These are phyloP conservation scores for Nasonia giraulti DNA, from an alignment of 1,140 invertebrate species.

Conservation along the genomic window DNA sequence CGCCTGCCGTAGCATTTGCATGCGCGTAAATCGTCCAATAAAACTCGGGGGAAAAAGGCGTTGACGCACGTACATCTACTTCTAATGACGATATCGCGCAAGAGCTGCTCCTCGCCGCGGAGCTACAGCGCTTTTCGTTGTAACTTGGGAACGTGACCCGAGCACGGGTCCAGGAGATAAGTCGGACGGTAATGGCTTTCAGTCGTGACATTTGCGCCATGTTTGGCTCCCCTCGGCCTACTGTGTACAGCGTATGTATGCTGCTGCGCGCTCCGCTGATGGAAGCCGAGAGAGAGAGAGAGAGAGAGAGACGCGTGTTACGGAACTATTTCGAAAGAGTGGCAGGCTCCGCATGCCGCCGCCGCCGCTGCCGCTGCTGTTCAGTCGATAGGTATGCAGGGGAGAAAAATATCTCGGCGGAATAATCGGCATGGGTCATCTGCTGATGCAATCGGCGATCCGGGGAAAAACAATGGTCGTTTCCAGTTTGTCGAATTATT, in stretches of 20 bases:
- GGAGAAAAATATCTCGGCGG: too few species aligned
- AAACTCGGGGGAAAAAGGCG: neutral
- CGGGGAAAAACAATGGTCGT: too few species aligned
- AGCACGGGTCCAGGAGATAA: constrained; percentile 47
- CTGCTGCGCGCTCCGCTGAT: neutral
- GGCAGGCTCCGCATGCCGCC: neutral
- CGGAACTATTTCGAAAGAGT: constrained; percentile 44
- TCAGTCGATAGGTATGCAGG: neutral
- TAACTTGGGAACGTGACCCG: constrained; percentile 52
- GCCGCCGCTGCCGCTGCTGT: neutral
- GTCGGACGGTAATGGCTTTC: constrained; percentile 48
- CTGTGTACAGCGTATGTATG: neutral
- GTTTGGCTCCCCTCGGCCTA: constrained; percentile 28
- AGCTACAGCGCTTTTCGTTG: constrained; percentile 13
- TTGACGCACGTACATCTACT: neutral
- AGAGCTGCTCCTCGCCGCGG: neutral
- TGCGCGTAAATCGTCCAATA: neutral
- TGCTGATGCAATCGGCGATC: too few species aligned
- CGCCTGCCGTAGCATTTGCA: neutral
- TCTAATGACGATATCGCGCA: constrained; percentile 41
- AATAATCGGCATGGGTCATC: too few species aligned
- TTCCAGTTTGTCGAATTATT: too few species aligned
- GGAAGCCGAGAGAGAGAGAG: too few species aligned
- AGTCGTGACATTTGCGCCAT: constrained; percentile 50
- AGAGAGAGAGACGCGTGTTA: neutral